Conservation (phyloP, 2,113 vertebrate genomes). For the Rynchops niger region DNA sequence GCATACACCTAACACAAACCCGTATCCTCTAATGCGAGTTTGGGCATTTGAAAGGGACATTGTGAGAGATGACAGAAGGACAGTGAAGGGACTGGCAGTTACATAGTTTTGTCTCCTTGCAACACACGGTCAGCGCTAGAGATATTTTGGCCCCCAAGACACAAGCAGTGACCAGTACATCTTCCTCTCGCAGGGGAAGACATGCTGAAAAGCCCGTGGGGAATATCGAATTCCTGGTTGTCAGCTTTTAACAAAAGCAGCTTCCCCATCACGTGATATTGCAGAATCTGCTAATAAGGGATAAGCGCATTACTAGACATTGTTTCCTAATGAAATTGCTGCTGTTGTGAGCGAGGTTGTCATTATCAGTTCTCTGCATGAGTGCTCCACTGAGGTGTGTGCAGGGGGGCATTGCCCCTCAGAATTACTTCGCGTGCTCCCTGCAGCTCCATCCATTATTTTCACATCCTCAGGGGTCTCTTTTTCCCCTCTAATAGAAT, state of each 20-base stretch:
- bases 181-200: neutral
- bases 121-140: accelerated
- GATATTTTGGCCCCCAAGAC: neutral
- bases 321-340: neutral
- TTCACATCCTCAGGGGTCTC: neutral
- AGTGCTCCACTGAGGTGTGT: neutral
- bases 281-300: constrained; percentile 38
- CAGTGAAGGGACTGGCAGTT: neutral
- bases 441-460: neutral
- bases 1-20: accelerated
- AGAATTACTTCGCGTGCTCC: neutral
- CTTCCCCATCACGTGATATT: neutral
- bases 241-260: neutral
- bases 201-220: neutral
- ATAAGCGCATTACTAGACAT: neutral
- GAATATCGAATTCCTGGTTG: neutral
- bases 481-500: neutral
- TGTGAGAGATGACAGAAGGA: neutral
- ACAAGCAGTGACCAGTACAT: neutral
- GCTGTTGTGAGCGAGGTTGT: constrained; percentile 1
- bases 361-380: constrained; percentile 42
- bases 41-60: neutral
- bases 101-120: neutral
- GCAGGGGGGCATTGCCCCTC: neutral
- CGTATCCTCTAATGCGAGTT: neutral